A percentile compares a stretch with the other conserved stretches of the same genome.
These are phyloP conservation scores for Parotocinclus haroldoi DNA, from an alignment of 2,797 vertebrate genomes.

Conservation along the genomic window DNA sequence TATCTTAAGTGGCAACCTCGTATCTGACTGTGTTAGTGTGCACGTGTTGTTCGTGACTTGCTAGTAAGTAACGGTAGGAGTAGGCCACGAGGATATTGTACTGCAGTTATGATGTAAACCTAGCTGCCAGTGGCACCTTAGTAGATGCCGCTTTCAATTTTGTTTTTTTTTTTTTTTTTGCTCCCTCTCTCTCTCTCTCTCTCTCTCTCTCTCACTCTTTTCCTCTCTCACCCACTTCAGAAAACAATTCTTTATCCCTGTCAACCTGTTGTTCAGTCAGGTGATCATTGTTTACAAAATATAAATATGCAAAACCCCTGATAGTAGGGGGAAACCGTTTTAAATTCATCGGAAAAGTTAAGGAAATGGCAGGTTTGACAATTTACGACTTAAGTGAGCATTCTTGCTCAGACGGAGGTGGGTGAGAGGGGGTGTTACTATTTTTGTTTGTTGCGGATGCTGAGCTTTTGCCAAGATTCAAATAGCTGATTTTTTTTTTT, in stretches of 20 bases:
- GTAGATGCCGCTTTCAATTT: slow-evolving; percentile 1
- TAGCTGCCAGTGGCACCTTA: slow-evolving; percentile 26
- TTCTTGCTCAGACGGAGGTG: slow-evolving; percentile 31
- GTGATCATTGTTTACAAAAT: slow-evolving; percentile 60
- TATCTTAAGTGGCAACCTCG: slow-evolving; percentile 63
- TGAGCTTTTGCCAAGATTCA: slow-evolving; percentile 6
- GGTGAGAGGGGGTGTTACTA: slow-evolving; percentile 43
- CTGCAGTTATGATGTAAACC: slow-evolving; percentile 19
- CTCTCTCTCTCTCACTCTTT: slow-evolving; percentile 2
- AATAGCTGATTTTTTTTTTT: slow-evolving; percentile 19
- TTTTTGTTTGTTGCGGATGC: not conserved
- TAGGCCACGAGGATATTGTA: slow-evolving; percentile 5
- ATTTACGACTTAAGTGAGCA: slow-evolving; percentile 37
- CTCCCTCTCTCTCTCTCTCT: slow-evolving; percentile 24
- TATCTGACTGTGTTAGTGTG: slow-evolving; percentile 47
- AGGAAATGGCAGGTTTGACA: slow-evolving; percentile 49
- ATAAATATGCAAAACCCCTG: slow-evolving; percentile 68
- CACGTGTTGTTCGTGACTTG: slow-evolving; percentile 50
- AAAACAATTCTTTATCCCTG: slow-evolving; percentile 53
- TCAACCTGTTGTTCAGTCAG: slow-evolving; percentile 65
- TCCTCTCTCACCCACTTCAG: slow-evolving; percentile 56
- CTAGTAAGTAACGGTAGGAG: slow-evolving; percentile 27
- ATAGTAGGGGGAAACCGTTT: slow-evolving; percentile 51
- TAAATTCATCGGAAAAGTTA: slow-evolving; percentile 13
- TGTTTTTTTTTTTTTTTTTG: no score